phyloP scores from a whole-genome alignment of 1,140 invertebrate genomes.

The Agrilus planipennis region DNA sequence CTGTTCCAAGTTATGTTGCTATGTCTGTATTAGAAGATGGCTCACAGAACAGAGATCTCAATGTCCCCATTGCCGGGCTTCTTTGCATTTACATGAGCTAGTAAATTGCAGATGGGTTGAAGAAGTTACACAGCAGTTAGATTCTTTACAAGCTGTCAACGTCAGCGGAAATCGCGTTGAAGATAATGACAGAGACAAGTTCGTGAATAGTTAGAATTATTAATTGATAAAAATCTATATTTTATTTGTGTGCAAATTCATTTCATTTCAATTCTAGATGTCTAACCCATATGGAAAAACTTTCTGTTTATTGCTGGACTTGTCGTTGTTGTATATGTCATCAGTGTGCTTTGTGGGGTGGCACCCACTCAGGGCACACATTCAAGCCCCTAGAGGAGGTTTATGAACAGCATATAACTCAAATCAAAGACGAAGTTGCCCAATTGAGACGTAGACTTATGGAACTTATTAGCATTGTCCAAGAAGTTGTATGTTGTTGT shows the following conservation, averaged over 20 bases:
- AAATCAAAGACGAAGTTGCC: conserved; percentile 74
- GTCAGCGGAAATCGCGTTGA: conserved; percentile 41
- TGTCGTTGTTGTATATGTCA: conserved; percentile 86
- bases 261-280: conserved; percentile 44
- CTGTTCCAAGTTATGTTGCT: conserved; percentile 90
- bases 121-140: conserved; percentile 87
- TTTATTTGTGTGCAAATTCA: no score
- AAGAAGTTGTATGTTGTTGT: conserved; percentile 64
- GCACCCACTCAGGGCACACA: conserved; percentile 77
- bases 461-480: conserved; percentile 76
- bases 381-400: conserved; percentile 88
- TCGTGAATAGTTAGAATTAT: no score
- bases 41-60: conserved; percentile 83
- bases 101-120: conserved; percentile 93
- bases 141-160: conserved; percentile 66
- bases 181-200: conserved; percentile 54
- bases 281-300: conserved; percentile 70
- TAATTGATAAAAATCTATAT: no score
- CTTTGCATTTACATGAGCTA: conserved; percentile 79
- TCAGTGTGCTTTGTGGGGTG: conserved; percentile 88
- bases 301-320: conserved; percentile 86
- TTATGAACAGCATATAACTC: conserved; percentile 76
- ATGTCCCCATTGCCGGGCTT: conserved; percentile 88
- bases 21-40: conserved; percentile 82
- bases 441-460: conserved; percentile 69